Evolutionary conservation across 2,113 vertebrate species (phyloP).

Genomic region (Aphyosemion australe): DNA sequence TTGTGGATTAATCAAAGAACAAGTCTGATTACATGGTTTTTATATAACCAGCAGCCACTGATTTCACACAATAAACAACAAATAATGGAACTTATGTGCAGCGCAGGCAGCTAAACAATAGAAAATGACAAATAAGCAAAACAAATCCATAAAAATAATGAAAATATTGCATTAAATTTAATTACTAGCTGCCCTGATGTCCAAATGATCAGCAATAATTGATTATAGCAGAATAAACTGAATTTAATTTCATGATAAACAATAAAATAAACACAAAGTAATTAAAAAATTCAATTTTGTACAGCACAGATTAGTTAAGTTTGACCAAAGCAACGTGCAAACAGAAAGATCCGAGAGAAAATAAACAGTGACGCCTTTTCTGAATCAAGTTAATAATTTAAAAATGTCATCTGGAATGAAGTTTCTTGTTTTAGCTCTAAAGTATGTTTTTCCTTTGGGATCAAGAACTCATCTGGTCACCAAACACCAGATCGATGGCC

Average conservation of each 20-base stretch:
- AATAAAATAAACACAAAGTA: neutral
- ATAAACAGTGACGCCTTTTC: no score
- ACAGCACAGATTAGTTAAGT: no score
- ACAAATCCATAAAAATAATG: neutral
- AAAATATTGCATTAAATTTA: neutral
- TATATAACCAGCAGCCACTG: neutral
- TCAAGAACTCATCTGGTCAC: neutral
- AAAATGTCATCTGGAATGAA: no score
- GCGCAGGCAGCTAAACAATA: neutral
- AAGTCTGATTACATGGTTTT: neutral
- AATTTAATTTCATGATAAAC: neutral
- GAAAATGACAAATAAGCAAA: neutral
- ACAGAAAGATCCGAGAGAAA: no score
- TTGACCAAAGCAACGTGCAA: no score
- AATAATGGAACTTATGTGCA: neutral
- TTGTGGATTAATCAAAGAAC: no score
- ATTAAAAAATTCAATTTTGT: no score
- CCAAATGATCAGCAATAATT: neutral
- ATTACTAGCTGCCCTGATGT: neutral
- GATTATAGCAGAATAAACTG: neutral
- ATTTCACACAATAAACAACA: neutral
- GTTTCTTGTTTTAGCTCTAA: no score
- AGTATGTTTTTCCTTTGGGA: neutral
- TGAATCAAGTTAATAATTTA: no score
- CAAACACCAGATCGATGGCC: neutral